Evolutionary conservation across 2,113 vertebrate species (phyloP).

Genomic region (Felis chaus): DNA sequence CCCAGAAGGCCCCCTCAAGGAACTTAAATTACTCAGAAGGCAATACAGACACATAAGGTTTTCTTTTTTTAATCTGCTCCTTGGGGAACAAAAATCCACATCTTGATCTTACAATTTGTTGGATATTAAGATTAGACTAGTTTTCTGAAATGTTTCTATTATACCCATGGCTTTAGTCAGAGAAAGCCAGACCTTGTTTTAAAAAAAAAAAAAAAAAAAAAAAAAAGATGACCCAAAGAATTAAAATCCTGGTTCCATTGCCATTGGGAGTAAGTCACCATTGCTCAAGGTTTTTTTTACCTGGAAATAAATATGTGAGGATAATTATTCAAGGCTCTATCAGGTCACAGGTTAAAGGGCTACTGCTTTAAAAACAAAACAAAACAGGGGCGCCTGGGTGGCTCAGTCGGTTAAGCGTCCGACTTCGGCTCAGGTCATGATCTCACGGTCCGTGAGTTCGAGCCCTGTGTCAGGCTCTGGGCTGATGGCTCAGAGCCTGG

Average conservation of each 20-base stretch:
- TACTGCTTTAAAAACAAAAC: not conserved
- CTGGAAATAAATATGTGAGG: not conserved
- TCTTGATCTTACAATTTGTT: not conserved
- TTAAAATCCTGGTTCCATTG: not conserved
- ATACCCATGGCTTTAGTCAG: not conserved
- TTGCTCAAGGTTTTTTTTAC: not conserved
- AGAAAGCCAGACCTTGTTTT: not conserved
- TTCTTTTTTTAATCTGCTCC: not conserved
- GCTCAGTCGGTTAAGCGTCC: no score
- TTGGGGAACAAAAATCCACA: not conserved
- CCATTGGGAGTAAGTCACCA: not conserved
- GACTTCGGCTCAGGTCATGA: no score
- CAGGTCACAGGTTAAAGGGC: not conserved
- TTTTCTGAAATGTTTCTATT: constrained; percentile 25
- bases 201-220: not conserved
- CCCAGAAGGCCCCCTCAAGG: not conserved
- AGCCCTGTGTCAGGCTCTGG: no score
- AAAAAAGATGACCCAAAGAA: not conserved
- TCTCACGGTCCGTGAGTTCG: no score
- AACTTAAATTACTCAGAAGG: not conserved
- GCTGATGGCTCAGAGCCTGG: no score
- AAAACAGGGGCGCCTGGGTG: not conserved
- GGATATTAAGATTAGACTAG: not conserved
- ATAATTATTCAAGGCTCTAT: not conserved
- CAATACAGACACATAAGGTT: not conserved